Evolutionary conservation across 2,888 invertebrate species (phyloP), one percentile per base, ranked within the genome.

Genomic region (Leptothorax acervorum): DNA sequence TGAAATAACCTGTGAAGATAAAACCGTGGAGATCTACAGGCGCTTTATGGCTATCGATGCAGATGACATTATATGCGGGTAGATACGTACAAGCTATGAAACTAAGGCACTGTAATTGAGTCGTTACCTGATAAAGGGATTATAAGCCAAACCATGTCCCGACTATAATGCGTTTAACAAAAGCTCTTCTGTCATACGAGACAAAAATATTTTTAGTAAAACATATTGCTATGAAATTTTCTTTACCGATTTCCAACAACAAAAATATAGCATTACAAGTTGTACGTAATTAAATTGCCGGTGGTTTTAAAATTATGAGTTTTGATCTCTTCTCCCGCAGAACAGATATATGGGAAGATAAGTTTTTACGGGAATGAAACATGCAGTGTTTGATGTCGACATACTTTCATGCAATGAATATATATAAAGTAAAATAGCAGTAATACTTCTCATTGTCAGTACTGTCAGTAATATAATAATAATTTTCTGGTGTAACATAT

Each of bases 1-100:
- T 45, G 23, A 70, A 78, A 79, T 48, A 35, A 11, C 8, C 15
- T 42, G 15, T 45, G 23, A 79, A 79, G 57, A 79, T 79, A 35
- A 23, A 63, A 79, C 5, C 5, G 5, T 55, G 51, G 11, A 75
- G 42, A 12, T n/a, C 55, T 53, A 45, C 18, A 76, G 1, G n/a
- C 18, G n/a, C 23, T 55, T 55, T 68, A 68, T n/a, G 31, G 28
- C 45, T 45, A 31, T 45, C 18, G 57, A 60, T 48, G 51, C 15
- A 18, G 11, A 71, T 35, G 31, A 70, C 18, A 65, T 68, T 70
- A 48, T 8, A 48, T 35, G 23, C 57, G 11, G 15, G 51, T 18
- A 60, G 12, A 60, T 68, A 68, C n/a, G n/a, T 31, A n/a, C 18
- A 78, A 78, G 42, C 11, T n/a, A 31, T 31, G 70, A 18, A 48